Conservation (phyloP, 2,797 vertebrate genomes). For the Fistularia tabacaria region DNA sequence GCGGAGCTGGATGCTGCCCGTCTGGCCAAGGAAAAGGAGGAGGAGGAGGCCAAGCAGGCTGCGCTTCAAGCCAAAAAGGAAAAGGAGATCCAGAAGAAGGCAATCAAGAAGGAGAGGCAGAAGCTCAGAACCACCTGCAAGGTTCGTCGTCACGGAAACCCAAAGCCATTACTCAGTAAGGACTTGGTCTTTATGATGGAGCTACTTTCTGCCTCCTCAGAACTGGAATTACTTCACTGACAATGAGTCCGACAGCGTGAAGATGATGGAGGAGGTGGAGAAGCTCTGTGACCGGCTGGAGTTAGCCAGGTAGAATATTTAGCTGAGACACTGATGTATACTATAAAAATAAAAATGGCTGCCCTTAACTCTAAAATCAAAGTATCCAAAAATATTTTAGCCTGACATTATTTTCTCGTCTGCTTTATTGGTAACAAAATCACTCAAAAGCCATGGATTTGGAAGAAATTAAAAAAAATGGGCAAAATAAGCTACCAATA, state of each 20-base stretch:
- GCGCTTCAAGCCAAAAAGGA: conserved; percentile 91
- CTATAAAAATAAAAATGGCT: too few relatives aligned
- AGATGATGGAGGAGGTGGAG: conserved; percentile 99
- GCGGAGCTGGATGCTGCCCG: conserved; percentile 88
- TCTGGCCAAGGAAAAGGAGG: conserved; percentile 90
- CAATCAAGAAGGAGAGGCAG: conserved; percentile 96
- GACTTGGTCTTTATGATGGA: background rate
- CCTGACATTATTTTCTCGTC: too few relatives aligned
- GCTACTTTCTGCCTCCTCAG: conserved; percentile 57
- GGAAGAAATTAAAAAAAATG: too few relatives aligned
- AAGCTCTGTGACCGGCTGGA: conserved; percentile 97
- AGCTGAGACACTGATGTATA: too few relatives aligned
- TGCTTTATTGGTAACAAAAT: too few relatives aligned
- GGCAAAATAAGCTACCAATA: too few relatives aligned
- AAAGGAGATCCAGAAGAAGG: conserved; percentile 98
- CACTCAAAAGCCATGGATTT: too few relatives aligned
- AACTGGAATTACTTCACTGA: conserved; percentile 97
- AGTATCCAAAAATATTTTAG: too few relatives aligned
- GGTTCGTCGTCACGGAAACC: conserved; percentile 58
- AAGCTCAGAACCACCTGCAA: conserved; percentile 96
- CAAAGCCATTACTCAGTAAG: background rate
- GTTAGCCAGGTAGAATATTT: conserved; percentile 79
- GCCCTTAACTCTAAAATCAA: too few relatives aligned
- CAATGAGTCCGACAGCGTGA: conserved; percentile 86
- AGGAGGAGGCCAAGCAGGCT: conserved; percentile 88